Conservation (phyloP, 2,113 vertebrate genomes). For the Anser cygnoides region DNA sequence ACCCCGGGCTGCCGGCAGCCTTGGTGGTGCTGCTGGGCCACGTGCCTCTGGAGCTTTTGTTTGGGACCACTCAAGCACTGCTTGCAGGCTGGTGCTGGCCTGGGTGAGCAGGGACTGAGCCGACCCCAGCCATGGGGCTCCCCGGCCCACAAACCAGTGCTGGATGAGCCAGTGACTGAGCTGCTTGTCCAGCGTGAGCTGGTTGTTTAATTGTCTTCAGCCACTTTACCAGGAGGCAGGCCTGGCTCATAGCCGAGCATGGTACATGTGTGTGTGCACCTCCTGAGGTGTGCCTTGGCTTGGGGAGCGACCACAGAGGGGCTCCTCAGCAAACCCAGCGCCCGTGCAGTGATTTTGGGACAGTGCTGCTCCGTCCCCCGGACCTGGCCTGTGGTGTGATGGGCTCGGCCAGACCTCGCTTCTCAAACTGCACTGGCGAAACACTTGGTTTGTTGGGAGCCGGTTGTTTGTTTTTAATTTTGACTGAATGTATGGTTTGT, state of each 20-base stretch:
- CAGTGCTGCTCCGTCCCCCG: background rate
- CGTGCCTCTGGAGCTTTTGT: background rate
- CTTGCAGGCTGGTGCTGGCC: background rate
- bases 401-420: background rate
- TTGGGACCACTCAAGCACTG: background rate
- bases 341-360: background rate
- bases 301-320: background rate
- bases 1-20: background rate
- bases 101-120: fast-evolving
- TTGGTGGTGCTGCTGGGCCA: background rate
- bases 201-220: background rate
- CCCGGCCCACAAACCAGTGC: background rate
- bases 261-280: fast-evolving
- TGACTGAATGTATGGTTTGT: background rate
- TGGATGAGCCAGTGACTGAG: background rate
- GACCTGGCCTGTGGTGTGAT: background rate
- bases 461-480: constrained; percentile 18
- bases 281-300: fast-evolving
- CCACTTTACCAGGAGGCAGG: background rate
- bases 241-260: background rate
- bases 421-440: background rate
- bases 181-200: background rate
- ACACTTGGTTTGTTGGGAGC: fast-evolving
- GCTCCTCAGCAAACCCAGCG: background rate
- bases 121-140: background rate